A percentile compares a stretch with the other conserved stretches of the same genome.
phyloP scores from a whole-genome alignment of 2,888 invertebrate species.

The Drosophila pseudotalamancana region DNA sequence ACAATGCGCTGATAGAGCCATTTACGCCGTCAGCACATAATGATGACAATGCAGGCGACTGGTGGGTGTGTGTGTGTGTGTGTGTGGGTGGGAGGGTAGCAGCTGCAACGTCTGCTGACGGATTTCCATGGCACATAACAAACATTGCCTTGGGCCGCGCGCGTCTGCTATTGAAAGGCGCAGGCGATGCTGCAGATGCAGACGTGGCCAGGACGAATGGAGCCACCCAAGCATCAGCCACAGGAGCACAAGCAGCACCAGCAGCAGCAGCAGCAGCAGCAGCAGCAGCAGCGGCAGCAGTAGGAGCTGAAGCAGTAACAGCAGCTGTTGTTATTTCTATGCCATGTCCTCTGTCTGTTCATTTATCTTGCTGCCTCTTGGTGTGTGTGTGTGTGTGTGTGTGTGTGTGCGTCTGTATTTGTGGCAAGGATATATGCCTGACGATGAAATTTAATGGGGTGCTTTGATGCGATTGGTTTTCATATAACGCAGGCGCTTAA shows the following conservation, averaged over 20 bases:
- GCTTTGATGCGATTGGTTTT: slow-evolving; percentile 85
- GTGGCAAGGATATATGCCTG: slow-evolving; percentile 81
- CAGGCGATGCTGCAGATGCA: slow-evolving; percentile 62
- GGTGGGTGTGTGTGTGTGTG: slow-evolving; percentile 3
- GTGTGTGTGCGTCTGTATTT: slow-evolving; percentile 34
- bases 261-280: slow-evolving; percentile 4
- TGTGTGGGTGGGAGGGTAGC: slow-evolving; percentile 21
- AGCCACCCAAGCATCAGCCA: slow-evolving; percentile 32
- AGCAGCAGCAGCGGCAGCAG: slow-evolving; percentile 10
- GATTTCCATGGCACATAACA: slow-evolving; percentile 74
- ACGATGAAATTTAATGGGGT: slow-evolving; percentile 85
- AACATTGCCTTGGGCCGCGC: slow-evolving; percentile 68
- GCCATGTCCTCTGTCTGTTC: slow-evolving; percentile 58
- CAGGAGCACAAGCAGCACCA: slow-evolving; percentile 24
- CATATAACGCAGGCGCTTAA: slow-evolving; percentile 85
- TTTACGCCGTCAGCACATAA: slow-evolving; percentile 79
- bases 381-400: slow-evolving; percentile 17
- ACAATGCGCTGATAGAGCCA: slow-evolving; percentile 77
- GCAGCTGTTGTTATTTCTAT: slow-evolving; percentile 74
- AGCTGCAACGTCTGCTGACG: slow-evolving; percentile 70
- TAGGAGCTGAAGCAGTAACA: slow-evolving; percentile 22
- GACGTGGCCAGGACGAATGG: slow-evolving; percentile 34
- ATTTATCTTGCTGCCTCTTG: slow-evolving; percentile 34
- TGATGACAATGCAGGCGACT: slow-evolving; percentile 64
- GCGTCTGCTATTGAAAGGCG: slow-evolving; percentile 64